Percentiles rank a stretch among this genome's conserved stretches.
phyloP scores from a whole-genome alignment of 2,888 invertebrate species.

The Luperina nickerlii region DNA sequence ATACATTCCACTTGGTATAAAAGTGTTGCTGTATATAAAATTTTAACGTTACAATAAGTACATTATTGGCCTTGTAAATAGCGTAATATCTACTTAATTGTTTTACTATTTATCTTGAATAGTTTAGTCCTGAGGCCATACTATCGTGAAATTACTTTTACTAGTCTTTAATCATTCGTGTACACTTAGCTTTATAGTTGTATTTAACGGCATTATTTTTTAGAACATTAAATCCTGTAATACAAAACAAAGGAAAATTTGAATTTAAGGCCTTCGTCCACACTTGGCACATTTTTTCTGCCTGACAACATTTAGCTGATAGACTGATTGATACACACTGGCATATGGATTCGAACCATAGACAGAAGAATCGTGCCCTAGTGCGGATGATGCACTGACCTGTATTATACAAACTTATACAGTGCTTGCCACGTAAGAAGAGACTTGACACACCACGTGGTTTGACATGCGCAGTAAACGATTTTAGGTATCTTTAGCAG shows the following conservation, averaged over 20 bases:
- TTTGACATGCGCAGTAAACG: too few relatives aligned
- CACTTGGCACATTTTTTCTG: not conserved
- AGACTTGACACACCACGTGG: too few relatives aligned
- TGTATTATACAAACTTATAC: too few relatives aligned
- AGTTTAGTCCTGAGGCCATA: slow-evolving; percentile 81
- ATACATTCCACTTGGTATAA: slow-evolving; percentile 69
- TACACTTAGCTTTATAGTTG: slow-evolving; percentile 45
- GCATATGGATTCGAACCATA: not conserved
- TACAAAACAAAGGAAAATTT: slow-evolving; percentile 2
- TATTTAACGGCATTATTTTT: slow-evolving; percentile 27
- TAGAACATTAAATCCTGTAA: slow-evolving; percentile 6
- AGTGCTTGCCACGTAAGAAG: too few relatives aligned
- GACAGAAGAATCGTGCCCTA: not conserved
- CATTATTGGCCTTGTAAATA: slow-evolving; percentile 70
- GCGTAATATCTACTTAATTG: slow-evolving; percentile 47
- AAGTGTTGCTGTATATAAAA: slow-evolving; percentile 73
- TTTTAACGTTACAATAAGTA: slow-evolving; percentile 55
- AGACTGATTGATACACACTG: too few relatives aligned
- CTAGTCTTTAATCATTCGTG: slow-evolving; percentile 72
- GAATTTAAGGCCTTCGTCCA: not conserved
- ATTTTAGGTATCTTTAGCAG: too few relatives aligned
- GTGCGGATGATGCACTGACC: not conserved
- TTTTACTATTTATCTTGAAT: slow-evolving; percentile 62
- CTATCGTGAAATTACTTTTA: slow-evolving; percentile 75
- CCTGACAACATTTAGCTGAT: not conserved